Conservation (phyloP, 2,113 vertebrate genomes). For the Alces alces region DNA sequence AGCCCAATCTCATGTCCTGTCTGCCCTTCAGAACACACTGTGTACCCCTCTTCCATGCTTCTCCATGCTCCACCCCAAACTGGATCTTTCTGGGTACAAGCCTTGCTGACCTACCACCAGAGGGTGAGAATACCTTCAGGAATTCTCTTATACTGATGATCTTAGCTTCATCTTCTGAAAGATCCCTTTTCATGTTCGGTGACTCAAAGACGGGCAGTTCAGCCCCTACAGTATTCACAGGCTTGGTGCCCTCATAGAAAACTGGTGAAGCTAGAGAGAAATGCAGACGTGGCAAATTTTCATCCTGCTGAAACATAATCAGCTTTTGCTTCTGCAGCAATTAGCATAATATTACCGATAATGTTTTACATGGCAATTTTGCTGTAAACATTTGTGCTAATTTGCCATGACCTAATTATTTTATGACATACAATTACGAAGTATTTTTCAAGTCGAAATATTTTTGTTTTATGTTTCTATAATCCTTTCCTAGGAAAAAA, state of each 20-base stretch:
- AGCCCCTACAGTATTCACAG: background rate
- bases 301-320: slow-evolving; percentile 84
- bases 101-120: background rate
- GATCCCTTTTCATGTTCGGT: background rate
- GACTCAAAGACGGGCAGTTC: background rate
- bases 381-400: slow-evolving; percentile 89
- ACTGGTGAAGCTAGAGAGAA: slow-evolving; percentile 63
- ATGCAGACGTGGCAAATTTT: slow-evolving; percentile 79
- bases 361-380: slow-evolving; percentile 88
- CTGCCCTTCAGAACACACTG: background rate
- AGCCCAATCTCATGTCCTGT: background rate
- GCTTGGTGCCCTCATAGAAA: background rate
- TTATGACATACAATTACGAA: slow-evolving; percentile 86
- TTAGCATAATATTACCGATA: slow-evolving; percentile 88
- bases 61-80: background rate
- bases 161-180: background rate
- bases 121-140: background rate
- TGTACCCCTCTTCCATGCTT: accelerated
- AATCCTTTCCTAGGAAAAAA: slow-evolving; percentile 76
- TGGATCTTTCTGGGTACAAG: background rate
- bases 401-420: slow-evolving; percentile 88
- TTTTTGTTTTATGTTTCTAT: slow-evolving; percentile 79
- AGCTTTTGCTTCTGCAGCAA: slow-evolving; percentile 87
- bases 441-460: slow-evolving; percentile 83
- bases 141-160: background rate